Base-by-base conservation (phyloP, 2,113 vertebrate genomes). In the Salminus brasiliensis region DNA sequence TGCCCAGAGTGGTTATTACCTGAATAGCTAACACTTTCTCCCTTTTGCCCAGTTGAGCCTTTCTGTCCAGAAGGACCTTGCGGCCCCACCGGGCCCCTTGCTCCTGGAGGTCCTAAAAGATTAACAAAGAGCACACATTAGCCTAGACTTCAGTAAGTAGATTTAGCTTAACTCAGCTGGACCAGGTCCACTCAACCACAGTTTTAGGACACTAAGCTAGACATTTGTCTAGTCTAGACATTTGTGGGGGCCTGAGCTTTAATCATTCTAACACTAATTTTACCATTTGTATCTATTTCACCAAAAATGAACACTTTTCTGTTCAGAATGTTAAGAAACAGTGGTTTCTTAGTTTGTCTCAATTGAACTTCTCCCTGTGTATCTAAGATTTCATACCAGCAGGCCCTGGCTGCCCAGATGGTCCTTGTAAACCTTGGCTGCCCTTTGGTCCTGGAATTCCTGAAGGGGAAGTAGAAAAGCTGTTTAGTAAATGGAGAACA, bases 31-130 rank as follows among this genome's bases (percentile, higher is more conserved):
- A 32, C 3, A 7, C 0, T 68, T 12, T 77, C 32, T 68, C 82
- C 82, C 34, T 80, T 83, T 10, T 75, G n/a, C 73, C 82, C 82
- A 41, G 60, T 2, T 60, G 82, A 80, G 21, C 82, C 82, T 77
- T 80, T 84, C 23, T 8, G 5, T 80, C 82, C 82, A 55, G 68
- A 6, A 11, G 5, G 45, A 29, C 82, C 82, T 32, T 41, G 36
- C 5, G 29, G 25, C 3, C 82, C 82, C 18, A 0, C 0, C 16
- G 23, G 12, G 9, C 82, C 82, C 4, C 0, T 11, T 41, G 43
- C n/a, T 18, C 82, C 82, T 62, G 43, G 27, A 69, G 78, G 27
- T 13, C 82, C 82, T 83, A 39, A 32, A 16, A 74, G 9, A 30
- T 23, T 52, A 45, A 27, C 27, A 47, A 52, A 76, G 9, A 27